Evolutionary conservation across 2,888 invertebrate genomes (phyloP).

Genomic region (Ecliptopera silaceata): DNA sequence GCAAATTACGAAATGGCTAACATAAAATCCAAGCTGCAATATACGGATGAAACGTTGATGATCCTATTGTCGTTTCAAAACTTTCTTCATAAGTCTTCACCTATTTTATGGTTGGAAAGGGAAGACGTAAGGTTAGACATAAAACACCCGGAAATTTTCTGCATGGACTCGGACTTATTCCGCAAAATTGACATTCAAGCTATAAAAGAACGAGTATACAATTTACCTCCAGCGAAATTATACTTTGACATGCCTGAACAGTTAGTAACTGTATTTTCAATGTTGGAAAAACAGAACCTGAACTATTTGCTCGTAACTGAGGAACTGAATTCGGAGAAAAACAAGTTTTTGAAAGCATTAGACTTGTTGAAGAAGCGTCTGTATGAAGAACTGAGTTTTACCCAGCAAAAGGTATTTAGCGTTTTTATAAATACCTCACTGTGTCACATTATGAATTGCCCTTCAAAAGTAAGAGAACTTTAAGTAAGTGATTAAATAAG

Average conservation of each 20-base stretch:
- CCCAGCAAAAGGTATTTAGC: constrained; percentile 62
- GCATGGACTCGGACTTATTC: constrained; percentile 62
- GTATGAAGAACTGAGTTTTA: constrained; percentile 57
- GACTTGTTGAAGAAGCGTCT: constrained; percentile 55
- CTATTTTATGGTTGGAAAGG: constrained; percentile 69
- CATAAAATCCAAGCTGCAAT: constrained; percentile 71
- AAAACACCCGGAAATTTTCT: constrained; percentile 58
- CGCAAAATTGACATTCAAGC: constrained; percentile 51
- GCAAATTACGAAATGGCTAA: constrained; percentile 69
- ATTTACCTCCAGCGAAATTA: constrained; percentile 59
- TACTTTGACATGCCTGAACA: constrained; percentile 70
- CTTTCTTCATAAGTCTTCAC: constrained; percentile 69
- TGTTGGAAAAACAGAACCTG: constrained; percentile 72
- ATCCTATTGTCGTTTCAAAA: constrained; percentile 73
- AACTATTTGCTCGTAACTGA: constrained; percentile 74
- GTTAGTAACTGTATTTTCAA: constrained; percentile 59
- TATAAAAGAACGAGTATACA: constrained; percentile 51
- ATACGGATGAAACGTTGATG: constrained; percentile 68
- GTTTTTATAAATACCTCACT: neutral
- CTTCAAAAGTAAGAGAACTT: neutral
- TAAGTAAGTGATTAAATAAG: neutral
- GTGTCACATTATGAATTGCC: too few relatives aligned
- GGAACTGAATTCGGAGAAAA: constrained; percentile 67
- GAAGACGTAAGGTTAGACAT: constrained; percentile 54
- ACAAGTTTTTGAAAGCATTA: constrained; percentile 64